Conservation (phyloP, 23 tunicate genomes). For the Styela plicata region DNA sequence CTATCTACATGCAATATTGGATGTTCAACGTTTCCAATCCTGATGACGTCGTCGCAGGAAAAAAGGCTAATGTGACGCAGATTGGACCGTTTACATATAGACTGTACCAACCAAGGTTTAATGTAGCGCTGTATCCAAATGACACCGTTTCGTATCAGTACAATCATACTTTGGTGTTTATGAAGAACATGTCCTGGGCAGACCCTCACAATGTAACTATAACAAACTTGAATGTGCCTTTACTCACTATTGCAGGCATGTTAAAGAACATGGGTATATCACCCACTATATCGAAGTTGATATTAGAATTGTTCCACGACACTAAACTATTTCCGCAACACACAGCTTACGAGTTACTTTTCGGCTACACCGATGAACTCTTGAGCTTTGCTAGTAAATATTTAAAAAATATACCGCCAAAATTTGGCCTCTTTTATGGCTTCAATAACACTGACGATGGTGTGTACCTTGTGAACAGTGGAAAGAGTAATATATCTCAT, state of each 20-base stretch:
- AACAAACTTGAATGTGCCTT: slow-evolving; percentile 69
- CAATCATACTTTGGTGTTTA: slow-evolving; percentile 81
- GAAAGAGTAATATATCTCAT: slow-evolving; percentile 38
- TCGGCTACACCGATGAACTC: slow-evolving; percentile 70
- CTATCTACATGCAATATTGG: slow-evolving; percentile 96
- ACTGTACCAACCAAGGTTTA: slow-evolving; percentile 40
- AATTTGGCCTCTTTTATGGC: slow-evolving; percentile 73
- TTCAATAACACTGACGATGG: slow-evolving; percentile 94
- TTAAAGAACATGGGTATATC: not conserved
- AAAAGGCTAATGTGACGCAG: slow-evolving; percentile 57
- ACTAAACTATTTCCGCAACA: slow-evolving; percentile 46
- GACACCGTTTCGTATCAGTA: slow-evolving; percentile 72
- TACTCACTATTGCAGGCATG: slow-evolving; percentile 11
- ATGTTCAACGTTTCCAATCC: slow-evolving; percentile 82
- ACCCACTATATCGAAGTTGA: not conserved
- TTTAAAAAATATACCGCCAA: slow-evolving; percentile 19
- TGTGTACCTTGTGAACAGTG: slow-evolving; percentile 63
- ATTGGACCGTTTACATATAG: slow-evolving; percentile 81
- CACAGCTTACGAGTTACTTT: slow-evolving; percentile 69
- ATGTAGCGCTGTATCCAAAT: slow-evolving; percentile 72
- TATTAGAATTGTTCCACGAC: not conserved
- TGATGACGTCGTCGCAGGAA: slow-evolving; percentile 44
- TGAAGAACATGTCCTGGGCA: slow-evolving; percentile 18
- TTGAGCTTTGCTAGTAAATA: slow-evolving; percentile 36
- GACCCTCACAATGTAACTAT: slow-evolving; percentile 4